Evolutionary conservation across 2,113 vertebrate species (phyloP).

Genomic region (Ptyas mucosa): DNA sequence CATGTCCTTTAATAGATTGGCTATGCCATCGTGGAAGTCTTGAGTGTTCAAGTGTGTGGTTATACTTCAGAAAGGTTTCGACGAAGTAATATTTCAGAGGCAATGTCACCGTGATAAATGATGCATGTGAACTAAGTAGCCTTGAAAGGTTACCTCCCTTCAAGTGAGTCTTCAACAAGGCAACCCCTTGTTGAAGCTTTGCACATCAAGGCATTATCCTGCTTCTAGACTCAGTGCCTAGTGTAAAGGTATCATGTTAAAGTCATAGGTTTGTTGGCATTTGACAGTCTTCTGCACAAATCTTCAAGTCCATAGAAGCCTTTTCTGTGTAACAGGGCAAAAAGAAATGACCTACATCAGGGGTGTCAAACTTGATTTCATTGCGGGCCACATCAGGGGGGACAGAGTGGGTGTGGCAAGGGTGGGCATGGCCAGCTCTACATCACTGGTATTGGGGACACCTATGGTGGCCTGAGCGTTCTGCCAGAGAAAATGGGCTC

Average conservation of each 20-base stretch:
- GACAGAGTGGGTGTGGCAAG: no score
- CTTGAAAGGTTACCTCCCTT: background rate
- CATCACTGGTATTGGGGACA: no score
- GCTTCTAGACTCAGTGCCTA: background rate
- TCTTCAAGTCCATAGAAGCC: background rate
- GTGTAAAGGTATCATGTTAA: background rate
- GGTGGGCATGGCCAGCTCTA: no score
- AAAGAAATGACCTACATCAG: background rate
- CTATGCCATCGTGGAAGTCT: background rate
- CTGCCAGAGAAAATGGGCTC: no score
- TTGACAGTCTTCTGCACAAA: background rate
- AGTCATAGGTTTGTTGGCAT: background rate
- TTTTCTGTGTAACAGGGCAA: background rate
- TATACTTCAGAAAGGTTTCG: background rate
- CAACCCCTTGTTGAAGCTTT: background rate
- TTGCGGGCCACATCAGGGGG: no score
- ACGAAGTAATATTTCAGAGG: background rate
- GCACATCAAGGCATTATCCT: background rate
- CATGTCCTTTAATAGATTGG: background rate
- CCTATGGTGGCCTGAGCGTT: no score
- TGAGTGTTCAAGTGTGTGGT: background rate
- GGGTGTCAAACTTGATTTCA: no score
- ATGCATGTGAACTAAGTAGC: background rate
- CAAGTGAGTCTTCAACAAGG: background rate
- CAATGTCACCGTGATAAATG: background rate